Conservation (phyloP, 2,888 invertebrate species). For the Apodemia zela region DNA sequence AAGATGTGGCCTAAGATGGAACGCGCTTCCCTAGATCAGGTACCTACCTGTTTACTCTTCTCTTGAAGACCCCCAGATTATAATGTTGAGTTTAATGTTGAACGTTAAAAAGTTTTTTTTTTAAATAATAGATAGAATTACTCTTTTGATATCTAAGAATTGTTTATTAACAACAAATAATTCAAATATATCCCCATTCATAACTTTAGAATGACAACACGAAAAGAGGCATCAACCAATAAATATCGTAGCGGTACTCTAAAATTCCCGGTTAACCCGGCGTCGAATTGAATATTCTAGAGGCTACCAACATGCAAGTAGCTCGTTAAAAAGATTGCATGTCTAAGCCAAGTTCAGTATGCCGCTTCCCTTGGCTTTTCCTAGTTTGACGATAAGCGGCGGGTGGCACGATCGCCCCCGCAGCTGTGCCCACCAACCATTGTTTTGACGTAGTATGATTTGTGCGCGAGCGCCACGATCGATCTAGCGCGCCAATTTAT, state of each 20-base stretch:
- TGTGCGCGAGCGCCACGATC: conserved; percentile 66
- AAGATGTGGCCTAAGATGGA: no score
- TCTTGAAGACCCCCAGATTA: no score
- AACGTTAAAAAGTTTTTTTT: no score
- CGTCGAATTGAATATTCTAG: conserved; percentile 21
- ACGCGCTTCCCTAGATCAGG: no score
- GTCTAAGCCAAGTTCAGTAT: conserved; percentile 21
- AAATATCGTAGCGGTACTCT: conserved; percentile 6
- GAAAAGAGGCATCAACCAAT: background rate
- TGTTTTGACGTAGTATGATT: conserved; percentile 70
- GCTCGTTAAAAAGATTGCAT: conserved; percentile 21
- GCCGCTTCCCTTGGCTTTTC: conserved; percentile 28
- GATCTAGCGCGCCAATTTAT: conserved; percentile 64
- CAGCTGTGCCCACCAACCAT: conserved; percentile 55
- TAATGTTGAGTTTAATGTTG: no score
- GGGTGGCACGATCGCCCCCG: conserved; percentile 66
- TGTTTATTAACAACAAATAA: no score
- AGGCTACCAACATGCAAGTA: conserved; percentile 21
- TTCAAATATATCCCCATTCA: background rate
- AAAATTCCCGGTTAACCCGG: background rate
- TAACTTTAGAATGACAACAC: background rate
- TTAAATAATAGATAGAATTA: no score
- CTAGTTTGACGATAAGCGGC: conserved; percentile 50
- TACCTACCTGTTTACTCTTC: no score
- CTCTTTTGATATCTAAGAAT: no score